Conservation (phyloP, 2,113 vertebrate species). For the Oncorhynchus keta region DNA sequence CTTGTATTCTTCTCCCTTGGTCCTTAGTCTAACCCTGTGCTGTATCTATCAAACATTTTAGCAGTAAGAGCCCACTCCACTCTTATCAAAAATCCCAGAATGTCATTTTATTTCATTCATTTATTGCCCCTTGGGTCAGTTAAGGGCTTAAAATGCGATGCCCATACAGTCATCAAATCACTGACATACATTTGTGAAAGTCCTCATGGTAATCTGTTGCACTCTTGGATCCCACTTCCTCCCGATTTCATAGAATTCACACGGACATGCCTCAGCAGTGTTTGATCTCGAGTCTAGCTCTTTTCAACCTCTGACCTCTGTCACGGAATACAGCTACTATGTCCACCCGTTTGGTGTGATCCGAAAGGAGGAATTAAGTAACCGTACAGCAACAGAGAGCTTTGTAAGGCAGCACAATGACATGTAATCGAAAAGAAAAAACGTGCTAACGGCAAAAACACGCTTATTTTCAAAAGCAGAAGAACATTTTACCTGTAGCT, state of each 20-base stretch:
- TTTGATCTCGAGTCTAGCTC: too few relatives aligned
- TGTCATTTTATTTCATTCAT: not conserved
- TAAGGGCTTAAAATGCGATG: not conserved
- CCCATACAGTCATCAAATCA: not conserved
- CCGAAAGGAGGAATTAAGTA: too few relatives aligned
- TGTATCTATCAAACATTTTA: not conserved
- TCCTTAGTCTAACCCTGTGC: not conserved
- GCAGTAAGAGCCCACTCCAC: not conserved
- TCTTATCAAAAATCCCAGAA: too few relatives aligned
- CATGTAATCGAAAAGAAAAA: not conserved
- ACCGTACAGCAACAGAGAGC: too few relatives aligned
- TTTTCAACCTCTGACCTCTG: too few relatives aligned
- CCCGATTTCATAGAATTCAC: too few relatives aligned
- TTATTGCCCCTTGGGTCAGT: not conserved
- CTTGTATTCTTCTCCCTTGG: not conserved
- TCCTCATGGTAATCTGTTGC: not conserved
- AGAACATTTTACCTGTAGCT: not conserved
- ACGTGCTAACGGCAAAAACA: not conserved
- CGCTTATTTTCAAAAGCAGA: not conserved
- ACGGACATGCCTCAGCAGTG: too few relatives aligned
- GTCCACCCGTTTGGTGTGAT: too few relatives aligned
- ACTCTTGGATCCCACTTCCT: too few relatives aligned
- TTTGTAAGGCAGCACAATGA: not conserved
- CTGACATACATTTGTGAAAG: not conserved
- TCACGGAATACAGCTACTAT: too few relatives aligned